Base-by-base conservation (phyloP, 2,888 invertebrate genomes). In the Xylophagus ater region DNA sequence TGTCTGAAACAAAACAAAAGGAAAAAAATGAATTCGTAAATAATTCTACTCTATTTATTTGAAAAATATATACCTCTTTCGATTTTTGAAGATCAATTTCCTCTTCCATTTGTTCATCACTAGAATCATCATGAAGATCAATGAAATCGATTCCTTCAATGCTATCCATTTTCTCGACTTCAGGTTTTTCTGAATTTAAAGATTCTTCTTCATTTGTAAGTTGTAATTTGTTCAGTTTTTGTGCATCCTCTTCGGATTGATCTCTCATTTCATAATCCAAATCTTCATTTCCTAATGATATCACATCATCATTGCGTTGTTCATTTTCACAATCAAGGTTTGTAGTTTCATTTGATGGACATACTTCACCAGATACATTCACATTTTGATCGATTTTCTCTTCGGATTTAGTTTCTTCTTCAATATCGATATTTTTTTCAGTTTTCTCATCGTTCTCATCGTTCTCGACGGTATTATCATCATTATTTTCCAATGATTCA, bases 391-490 rank as follows among this genome's bases (percentile, higher is more conserved):
- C n/a, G n/a, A n/a, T n/a, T n/a, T n/a, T n/a, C n/a, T 59, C 60
- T 21, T 48, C 47, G 19, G 18, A 28, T 8, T 33, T 19, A 4
- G 21, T 25, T 9, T 13, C 3, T 24, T 38, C 29, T 18, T 40
- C 35, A 15, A 41, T 41, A 7, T 44, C 43, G 4, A 36, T 35
- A 14, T 37, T 28, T 20, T 37, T 3, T 36, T 33, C 2, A 32
- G 32, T 17, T 17, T 44, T 15, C 12, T 23, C 13, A 23, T 69
- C 67, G 4, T 68, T 50, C 4, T 67, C 68, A 42, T 62, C 62
- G 25, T 68, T 68, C 56, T 69, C 69, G 43, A 61, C 57, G 0
- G 64, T 52, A 0, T 68, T 69, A 0, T 69, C 69, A 47, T 69
- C 68, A 50, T 68, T 67, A 67, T 29, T 67, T 38, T 2, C 67